Base-by-base conservation (phyloP, 2,113 vertebrate genomes). In the Carassius gibelio region DNA sequence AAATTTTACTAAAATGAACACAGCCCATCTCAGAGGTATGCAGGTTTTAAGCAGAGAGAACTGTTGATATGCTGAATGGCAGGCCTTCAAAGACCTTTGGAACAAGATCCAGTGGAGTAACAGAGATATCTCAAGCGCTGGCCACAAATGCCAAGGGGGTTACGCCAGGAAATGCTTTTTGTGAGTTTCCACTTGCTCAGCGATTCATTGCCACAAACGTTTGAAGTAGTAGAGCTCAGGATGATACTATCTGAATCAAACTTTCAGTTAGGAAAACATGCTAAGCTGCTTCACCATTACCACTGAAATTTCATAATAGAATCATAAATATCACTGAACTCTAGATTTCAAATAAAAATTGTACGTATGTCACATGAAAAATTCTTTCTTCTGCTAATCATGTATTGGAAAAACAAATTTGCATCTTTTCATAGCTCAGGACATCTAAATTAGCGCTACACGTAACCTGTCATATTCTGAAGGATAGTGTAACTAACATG, bases 181-280 rank as follows among this genome's bases (percentile, higher is more conserved):
- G 88, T 90, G 89, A 90, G 89, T 95, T 96, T 96, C 95, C 95
- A 94, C 94, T 91, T 92, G 92, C 94, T 96, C 94, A 96, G 94
- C 92, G 83, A 92, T 88, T 87, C 91, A 89, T 90, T 87, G 90
- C 87, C 90, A 84, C 84, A 91, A 90, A 91, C 84, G 89, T 81
- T 66, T 59, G 15, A 76, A 71, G 42, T 45, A 34, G 7, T 71
- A 14, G 4, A 68, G 57, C 62, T 71, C 50, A 87, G 83, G 52
- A 87, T 50, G 61, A 85, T 38, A n/a, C 61, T 34, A n/a, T 57
- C 77, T 75, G 34, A 69, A 74, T 59, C 66, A 82, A 48, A 77
- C 36, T 8, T 30, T 52, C 8, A 30, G 13, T 61, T 26, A 23
- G 23, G 21, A 50, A 81, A 81, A 66, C 61, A 45, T 66, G 14